A percentile compares a stretch with the other conserved stretches of the same genome.
These are phyloP conservation scores for crab-eating macaque (Macaca fascicularis) DNA, from an alignment of 2,113 vertebrate genomes.

Conservation along the genomic window DNA sequence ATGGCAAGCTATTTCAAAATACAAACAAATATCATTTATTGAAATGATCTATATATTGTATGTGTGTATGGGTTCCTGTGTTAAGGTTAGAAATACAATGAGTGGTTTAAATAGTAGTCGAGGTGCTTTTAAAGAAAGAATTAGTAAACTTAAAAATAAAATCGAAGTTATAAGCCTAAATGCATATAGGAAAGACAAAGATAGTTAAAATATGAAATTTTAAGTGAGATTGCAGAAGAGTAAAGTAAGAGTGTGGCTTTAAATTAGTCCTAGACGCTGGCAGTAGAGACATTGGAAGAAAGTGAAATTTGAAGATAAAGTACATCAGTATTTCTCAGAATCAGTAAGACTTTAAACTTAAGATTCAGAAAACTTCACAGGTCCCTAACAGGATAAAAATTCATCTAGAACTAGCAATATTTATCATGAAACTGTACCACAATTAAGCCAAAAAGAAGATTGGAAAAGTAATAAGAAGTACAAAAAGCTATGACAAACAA, in stretches of 20 bases:
- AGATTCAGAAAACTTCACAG: not conserved
- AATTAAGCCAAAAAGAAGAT: not conserved
- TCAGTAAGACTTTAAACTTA: not conserved
- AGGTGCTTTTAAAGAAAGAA: not conserved
- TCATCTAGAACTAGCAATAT: not conserved
- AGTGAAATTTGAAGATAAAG: not conserved
- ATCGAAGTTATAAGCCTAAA: not conserved
- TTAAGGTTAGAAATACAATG: not conserved
- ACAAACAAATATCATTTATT: not conserved
- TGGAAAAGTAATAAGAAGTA: not conserved
- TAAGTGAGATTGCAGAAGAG: not conserved
- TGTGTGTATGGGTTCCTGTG: not conserved
- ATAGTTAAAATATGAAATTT: not conserved
- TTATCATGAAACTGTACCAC: not conserved
- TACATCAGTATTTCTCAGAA: not conserved
- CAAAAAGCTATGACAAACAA: not conserved
- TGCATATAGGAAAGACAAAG: not conserved
- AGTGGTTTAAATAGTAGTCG: not conserved
- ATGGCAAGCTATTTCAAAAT: not conserved
- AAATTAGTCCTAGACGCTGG: not conserved
- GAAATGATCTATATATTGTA: not conserved
- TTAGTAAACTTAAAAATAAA: not conserved
- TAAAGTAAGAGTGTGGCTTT: not conserved
- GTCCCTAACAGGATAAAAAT: not conserved
- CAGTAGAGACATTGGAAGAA: not conserved